A percentile compares a stretch with the other conserved stretches of the same genome.
phyloP scores from a whole-genome alignment of 2,113 vertebrate species.

The Caretta caretta region DNA sequence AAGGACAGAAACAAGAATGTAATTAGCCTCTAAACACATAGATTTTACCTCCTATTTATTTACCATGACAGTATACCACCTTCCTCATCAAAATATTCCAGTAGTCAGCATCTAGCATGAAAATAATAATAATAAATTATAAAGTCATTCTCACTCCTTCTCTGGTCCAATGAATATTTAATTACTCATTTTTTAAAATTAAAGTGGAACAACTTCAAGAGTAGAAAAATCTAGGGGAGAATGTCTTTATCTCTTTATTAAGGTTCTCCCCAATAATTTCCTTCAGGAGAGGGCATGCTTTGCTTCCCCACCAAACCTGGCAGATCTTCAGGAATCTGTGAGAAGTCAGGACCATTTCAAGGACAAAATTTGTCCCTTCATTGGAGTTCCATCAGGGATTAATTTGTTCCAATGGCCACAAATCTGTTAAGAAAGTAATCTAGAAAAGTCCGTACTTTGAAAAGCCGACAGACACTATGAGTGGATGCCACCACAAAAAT shows the following conservation, averaged over 20 bases:
- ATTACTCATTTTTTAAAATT: background rate
- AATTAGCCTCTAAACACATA: background rate
- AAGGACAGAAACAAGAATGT: background rate
- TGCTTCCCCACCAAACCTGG: background rate
- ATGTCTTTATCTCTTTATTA: background rate
- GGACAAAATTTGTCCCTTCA: background rate
- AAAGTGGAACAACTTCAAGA: background rate
- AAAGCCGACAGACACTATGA: background rate
- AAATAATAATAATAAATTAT: background rate
- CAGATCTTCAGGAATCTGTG: background rate
- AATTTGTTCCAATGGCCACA: background rate
- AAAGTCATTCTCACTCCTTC: background rate
- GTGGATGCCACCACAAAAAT: background rate
- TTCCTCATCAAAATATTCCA: background rate
- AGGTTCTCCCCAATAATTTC: background rate
- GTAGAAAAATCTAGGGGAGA: background rate
- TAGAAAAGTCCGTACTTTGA: rapidly evolving
- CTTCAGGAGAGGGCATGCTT: background rate
- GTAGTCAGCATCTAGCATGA: background rate
- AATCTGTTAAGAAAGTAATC: rapidly evolving
- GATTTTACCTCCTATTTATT: background rate
- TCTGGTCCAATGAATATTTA: background rate
- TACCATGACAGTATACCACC: background rate
- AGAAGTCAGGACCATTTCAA: background rate
- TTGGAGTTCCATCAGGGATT: background rate